Base-by-base conservation (phyloP, 2,113 vertebrate genomes). In the Girardinichthys multiradiatus region DNA sequence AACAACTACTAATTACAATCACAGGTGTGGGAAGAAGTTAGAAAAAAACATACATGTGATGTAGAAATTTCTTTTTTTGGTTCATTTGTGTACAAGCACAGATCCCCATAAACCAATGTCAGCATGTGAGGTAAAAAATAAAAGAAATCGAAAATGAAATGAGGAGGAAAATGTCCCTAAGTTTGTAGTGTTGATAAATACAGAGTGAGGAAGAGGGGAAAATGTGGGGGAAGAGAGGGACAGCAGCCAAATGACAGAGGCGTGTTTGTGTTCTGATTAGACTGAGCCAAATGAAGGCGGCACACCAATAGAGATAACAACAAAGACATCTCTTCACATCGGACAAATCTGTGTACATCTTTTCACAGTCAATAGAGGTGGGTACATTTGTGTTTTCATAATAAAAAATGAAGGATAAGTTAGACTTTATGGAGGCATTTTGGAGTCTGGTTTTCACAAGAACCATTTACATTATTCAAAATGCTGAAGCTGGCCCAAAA, bases 241-340 rank as follows among this genome's bases (percentile, higher is more conserved):
- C 57, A 61, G 79, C 28, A 33, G 87, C 89, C 93, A 94, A 92
- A 93, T 88, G 81, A 92, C 92, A 93, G 93, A 95, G 93, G 92
- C 87, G 87, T 94, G 92, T 93, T 94, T 94, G 92, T 93, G 69
- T 92, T 94, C 89, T 91, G 91, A 94, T 92, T 91, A 90, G 84
- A 39, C 87, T 61, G 74, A 85, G 90, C 90, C 90, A 91, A 92
- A 90, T 77, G 81, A 86, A 91, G 92, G 90, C 82, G 76, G 88
- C 90, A 87, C 88, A 89, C 89, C 88, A 92, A 88, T 91, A 72
- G 87, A 90, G 86, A 91, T 90, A 88, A 87, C 83, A 89, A 92
- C 93, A 94, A 92, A 94, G 91, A 76, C 82, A 73, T 86, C 85
- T 80, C 84, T 90, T 92, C 84, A 91, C 79, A 76, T 74, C 74